Evolutionary conservation across 1,140 invertebrate genomes (phyloP).

Genomic region (Odontomachus brunneus): DNA sequence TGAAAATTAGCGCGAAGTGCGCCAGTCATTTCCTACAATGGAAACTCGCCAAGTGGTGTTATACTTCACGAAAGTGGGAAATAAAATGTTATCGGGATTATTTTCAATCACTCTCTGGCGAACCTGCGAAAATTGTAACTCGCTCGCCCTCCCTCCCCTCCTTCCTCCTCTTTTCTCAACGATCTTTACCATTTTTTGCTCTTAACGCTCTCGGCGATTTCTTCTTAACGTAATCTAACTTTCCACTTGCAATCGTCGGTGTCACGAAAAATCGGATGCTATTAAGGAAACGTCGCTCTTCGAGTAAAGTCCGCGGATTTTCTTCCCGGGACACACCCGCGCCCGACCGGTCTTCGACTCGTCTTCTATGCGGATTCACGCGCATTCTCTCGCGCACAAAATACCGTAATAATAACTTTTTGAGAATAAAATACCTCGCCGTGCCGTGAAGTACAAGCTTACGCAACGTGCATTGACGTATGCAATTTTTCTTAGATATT

Average conservation of each 20-base stretch:
- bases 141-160: neutral
- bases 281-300: slow-evolving; percentile 3
- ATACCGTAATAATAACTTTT: too few species aligned
- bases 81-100: slow-evolving; percentile 34
- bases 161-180: neutral
- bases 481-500: neutral
- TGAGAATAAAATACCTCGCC: too few species aligned
- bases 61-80: slow-evolving; percentile 32
- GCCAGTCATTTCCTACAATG: slow-evolving; percentile 44
- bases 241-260: neutral
- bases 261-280: slow-evolving; percentile 4
- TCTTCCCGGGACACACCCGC: neutral
- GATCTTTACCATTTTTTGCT: neutral
- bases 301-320: slow-evolving; percentile 6
- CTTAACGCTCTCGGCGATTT: neutral
- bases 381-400: neutral
- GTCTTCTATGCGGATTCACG: neutral
- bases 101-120: slow-evolving; percentile 11
- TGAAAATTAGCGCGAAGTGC: slow-evolving; percentile 47
- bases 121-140: slow-evolving; percentile 18
- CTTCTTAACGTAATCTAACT: slow-evolving; percentile 11
- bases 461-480: neutral
- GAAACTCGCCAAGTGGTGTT: slow-evolving; percentile 11
- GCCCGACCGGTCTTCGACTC: neutral
- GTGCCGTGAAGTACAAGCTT: too few species aligned